These are phyloP conservation scores for Spea bombifrons DNA, from an alignment of 2,113 vertebrate genomes.

Conservation along the genomic window DNA sequence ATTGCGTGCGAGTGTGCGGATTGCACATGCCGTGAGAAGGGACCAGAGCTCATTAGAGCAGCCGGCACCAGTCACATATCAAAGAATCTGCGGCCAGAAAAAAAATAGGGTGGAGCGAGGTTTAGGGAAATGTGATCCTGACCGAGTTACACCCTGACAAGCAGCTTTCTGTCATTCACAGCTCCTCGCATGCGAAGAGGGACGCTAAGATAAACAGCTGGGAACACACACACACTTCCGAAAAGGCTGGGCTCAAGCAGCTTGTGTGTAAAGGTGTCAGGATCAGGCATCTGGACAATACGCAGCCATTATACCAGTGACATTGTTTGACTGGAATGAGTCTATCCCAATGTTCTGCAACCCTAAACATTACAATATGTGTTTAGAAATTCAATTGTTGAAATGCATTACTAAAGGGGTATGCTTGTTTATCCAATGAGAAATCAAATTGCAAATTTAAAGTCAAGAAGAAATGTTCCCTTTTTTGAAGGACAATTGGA, in stretches of 20 bases:
- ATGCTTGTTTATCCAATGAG: too few relatives aligned
- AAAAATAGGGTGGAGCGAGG: conserved; percentile 40
- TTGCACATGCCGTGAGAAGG: conserved; percentile 8
- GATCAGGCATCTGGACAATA: too few relatives aligned
- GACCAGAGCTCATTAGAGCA: conserved; percentile 5
- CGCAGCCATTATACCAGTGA: too few relatives aligned
- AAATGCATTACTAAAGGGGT: too few relatives aligned
- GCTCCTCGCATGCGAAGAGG: conserved; percentile 20
- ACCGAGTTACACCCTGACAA: conserved; percentile 34
- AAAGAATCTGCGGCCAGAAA: conserved; percentile 31
- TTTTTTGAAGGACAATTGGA: too few relatives aligned
- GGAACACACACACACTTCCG: conserved; percentile 39
- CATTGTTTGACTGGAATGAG: too few relatives aligned
- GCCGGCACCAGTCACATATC: conserved; percentile 20
- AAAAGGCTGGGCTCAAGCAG: neutral
- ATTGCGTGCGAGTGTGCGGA: conserved; percentile 40
- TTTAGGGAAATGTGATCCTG: conserved; percentile 35
- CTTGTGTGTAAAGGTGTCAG: too few relatives aligned
- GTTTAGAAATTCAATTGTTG: too few relatives aligned
- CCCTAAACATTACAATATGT: too few relatives aligned
- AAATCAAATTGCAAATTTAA: too few relatives aligned
- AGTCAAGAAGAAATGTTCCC: too few relatives aligned
- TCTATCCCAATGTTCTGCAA: too few relatives aligned
- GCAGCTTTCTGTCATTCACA: conserved; percentile 37
- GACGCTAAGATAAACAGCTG: conserved; percentile 38